Conservation (phyloP, 92 coral and sea anemone genomes). For the Zoanthus sansibaricus region DNA sequence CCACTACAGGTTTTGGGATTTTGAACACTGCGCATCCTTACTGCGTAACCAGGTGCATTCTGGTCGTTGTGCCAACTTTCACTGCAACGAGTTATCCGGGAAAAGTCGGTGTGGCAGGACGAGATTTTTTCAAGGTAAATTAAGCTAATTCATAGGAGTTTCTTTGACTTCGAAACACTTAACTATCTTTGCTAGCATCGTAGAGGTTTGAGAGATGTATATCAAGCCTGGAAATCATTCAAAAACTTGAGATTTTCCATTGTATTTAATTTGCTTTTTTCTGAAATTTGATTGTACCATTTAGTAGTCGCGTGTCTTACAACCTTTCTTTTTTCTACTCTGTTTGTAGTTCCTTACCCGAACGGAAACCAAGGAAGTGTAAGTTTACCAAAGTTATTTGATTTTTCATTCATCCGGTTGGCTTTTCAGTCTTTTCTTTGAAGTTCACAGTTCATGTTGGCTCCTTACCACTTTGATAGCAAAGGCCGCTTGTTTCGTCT, state of each 20-base stretch:
- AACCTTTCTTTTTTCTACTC: constrained; percentile 17
- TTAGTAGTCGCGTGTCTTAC: constrained; percentile 11
- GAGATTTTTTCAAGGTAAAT: constrained; percentile 5
- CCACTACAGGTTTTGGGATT: constrained; percentile 14
- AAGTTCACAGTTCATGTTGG: constrained; percentile 1
- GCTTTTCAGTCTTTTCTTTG: constrained; percentile 6
- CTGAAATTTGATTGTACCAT: constrained; percentile 1
- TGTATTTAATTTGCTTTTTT: constrained; percentile 5
- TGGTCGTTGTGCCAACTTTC: constrained; percentile 11
- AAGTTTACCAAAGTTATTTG: constrained; percentile 21
- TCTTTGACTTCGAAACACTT: constrained; percentile 11
- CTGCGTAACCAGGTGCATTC: background rate
- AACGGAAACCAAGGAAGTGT: constrained; percentile 13
- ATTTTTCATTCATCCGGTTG: constrained; percentile 17
- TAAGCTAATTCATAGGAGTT: background rate
- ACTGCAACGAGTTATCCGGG: constrained; percentile 16
- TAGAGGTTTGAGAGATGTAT: background rate
- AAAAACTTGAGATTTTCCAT: background rate
- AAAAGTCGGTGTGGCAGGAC: constrained; percentile 9
- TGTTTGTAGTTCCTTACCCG: constrained; percentile 15
- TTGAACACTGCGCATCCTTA: constrained; percentile 4
- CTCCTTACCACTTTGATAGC: background rate
- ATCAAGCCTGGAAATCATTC: constrained; percentile 8
- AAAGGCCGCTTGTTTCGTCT: background rate
- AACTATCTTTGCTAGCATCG: background rate